Percentiles rank a stretch among this genome's conserved stretches.
phyloP scores from a whole-genome alignment of 2,888 invertebrate genomes.

The Chloroclystis v-ata region DNA sequence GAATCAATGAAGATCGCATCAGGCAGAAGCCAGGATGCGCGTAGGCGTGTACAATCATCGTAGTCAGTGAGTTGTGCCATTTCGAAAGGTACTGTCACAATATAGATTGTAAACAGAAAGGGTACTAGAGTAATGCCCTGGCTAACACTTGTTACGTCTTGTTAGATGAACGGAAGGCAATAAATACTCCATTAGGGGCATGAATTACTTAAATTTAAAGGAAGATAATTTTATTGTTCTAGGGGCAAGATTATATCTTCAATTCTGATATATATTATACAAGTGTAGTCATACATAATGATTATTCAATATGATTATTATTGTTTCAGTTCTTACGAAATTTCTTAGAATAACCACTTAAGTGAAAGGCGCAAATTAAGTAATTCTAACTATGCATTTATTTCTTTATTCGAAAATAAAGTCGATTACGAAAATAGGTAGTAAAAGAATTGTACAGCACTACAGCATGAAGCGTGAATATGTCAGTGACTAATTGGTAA shows the following conservation, averaged over 20 bases:
- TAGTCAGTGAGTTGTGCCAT: slow-evolving; percentile 25
- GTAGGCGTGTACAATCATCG: slow-evolving; percentile 46
- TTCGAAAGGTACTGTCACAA: slow-evolving; percentile 37
- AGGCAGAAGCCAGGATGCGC: slow-evolving; percentile 40
- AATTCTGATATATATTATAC: no score
- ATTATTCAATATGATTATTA: neutral
- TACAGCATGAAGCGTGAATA: neutral
- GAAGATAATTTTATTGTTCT: no score
- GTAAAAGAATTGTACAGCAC: neutral
- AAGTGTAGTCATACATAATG: neutral
- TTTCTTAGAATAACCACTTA: slow-evolving; percentile 17
- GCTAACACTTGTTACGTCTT: no score
- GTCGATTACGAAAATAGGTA: neutral
- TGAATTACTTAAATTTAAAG: no score
- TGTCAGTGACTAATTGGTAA: neutral
- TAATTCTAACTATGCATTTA: slow-evolving; percentile 7
- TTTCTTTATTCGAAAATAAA: neutral
- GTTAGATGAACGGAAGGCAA: no score
- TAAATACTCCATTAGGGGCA: no score
- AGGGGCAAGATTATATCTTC: no score
- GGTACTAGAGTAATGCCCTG: neutral
- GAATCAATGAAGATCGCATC: slow-evolving; percentile 39
- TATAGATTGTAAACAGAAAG: slow-evolving; percentile 6
- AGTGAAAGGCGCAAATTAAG: slow-evolving; percentile 18
- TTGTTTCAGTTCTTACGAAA: slow-evolving; percentile 24